Base-by-base conservation (phyloP, 2,888 invertebrate species). In the Pachycephus smyrnensis region DNA sequence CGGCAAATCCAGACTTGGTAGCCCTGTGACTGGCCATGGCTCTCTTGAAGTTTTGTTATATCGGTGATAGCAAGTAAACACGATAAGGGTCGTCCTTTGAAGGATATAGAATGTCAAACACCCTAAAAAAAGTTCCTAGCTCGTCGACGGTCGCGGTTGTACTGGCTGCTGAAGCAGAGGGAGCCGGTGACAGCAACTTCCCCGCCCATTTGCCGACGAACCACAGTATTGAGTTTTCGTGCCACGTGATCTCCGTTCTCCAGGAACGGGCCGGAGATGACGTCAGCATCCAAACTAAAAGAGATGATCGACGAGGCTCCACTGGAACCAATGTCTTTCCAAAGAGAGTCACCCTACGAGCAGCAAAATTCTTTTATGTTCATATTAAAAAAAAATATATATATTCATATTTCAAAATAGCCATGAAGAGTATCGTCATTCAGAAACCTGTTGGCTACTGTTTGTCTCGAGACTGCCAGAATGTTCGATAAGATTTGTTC, bases 1-100 rank as follows among this genome's bases (percentile, higher is more conserved):
- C 98, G 87, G 98, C 98, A 93, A 98, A 97, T 95, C 98, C 98
- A 90, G 97, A 97, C 92, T 97, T 97, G 80, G 97, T 93, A 87
- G 97, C 97, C 92, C 97, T 93, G 93, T 96, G 95, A 92, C 93
- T 94, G 87, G 96, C 96, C 96, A 97, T 97, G 33, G 30, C 35
- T 80, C 32, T 35, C 2, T 77, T 4, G 33, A 23, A 37, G 68
- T 30, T 15, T 75, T 69, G 36, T 77, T 23, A 23, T 55, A 31
- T 71, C 33, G 71, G 31, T 33, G 30, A 32, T 71, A 55, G 55
- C 9, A 55, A 55, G 23, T 2, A 55, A 55, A 55, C 55, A 55
- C 55, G 55, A 23, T 23, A 55, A 55, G 23, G 55, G 23, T 55
- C 2, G 55, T 55, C 55, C 55, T 55, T 23, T 55, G 55, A 55